phyloP scores from a whole-genome alignment of 1,140 invertebrate species.

The Helicoverpa zea region DNA sequence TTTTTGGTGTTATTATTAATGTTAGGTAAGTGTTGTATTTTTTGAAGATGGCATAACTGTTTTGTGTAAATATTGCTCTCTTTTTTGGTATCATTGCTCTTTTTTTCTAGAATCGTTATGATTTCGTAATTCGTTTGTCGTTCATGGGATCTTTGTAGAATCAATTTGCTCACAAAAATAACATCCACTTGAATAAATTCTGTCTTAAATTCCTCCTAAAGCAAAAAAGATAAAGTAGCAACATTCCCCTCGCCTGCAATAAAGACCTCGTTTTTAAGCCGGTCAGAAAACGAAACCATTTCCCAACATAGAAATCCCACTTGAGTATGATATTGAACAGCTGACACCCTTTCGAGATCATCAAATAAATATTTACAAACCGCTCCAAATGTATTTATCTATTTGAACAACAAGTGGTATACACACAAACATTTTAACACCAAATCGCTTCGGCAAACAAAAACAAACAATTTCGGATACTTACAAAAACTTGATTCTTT shows the following conservation, averaged over 20 bases:
- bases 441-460: slow-evolving; percentile 51
- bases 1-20: slow-evolving; percentile 24
- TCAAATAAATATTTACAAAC: slow-evolving; percentile 36
- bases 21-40: not conserved
- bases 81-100: not conserved
- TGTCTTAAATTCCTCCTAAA: too few species aligned
- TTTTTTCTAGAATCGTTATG: too few species aligned
- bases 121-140: too few species aligned
- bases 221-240: too few species aligned
- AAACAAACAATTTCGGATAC: slow-evolving; percentile 54
- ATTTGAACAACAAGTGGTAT: slow-evolving; percentile 19
- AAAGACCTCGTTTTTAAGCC: too few species aligned
- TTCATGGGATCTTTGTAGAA: too few species aligned
- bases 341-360: not conserved
- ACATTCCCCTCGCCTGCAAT: too few species aligned
- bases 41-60: not conserved
- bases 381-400: slow-evolving; percentile 14
- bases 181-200: too few species aligned
- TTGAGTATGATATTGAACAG: not conserved
- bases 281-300: not conserved
- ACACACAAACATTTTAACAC: slow-evolving; percentile 32
- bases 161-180: too few species aligned
- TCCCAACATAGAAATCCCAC: not conserved
- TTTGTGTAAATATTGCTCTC: not conserved
- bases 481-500: slow-evolving; percentile 60